Conservation (phyloP, 2,797 vertebrate genomes). For the Zonotrichia albicollis region DNA sequence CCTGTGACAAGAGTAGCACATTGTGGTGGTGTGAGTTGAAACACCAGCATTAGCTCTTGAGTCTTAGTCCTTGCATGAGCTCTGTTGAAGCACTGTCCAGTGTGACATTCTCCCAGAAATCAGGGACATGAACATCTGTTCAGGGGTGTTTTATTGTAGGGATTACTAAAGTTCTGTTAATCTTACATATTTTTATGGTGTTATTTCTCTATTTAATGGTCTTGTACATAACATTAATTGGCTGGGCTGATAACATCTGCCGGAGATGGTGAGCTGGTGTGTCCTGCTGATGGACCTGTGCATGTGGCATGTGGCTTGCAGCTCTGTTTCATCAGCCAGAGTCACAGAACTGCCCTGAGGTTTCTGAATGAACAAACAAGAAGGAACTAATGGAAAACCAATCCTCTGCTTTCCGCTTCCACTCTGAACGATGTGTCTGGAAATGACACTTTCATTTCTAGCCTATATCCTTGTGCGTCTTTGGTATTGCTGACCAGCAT, state of each 20-base stretch:
- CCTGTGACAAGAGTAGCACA: not conserved
- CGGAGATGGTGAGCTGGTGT: not conserved
- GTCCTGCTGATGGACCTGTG: not conserved
- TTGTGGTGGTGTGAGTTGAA: not conserved
- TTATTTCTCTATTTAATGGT: not conserved
- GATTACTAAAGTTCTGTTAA: not conserved
- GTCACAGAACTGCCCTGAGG: not conserved
- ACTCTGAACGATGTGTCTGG: not conserved
- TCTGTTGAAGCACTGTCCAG: not conserved
- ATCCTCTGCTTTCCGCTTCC: not conserved
- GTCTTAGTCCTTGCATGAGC: not conserved
- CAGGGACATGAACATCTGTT: not conserved
- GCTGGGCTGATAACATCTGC: not conserved
- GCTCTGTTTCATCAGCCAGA: not conserved
- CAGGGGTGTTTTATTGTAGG: not conserved
- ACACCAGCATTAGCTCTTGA: not conserved
- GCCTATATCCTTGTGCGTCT: not conserved
- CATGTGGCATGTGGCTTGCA: accelerated
- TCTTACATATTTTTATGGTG: not conserved
- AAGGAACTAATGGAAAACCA: not conserved
- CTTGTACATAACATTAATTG: not conserved
- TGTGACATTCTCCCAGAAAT: not conserved
- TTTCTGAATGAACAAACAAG: not conserved
- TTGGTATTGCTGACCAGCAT: not conserved
- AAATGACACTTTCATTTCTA: not conserved